Evolutionary conservation across 1,140 invertebrate genomes (phyloP).

Genomic region (Arion vulgaris): DNA sequence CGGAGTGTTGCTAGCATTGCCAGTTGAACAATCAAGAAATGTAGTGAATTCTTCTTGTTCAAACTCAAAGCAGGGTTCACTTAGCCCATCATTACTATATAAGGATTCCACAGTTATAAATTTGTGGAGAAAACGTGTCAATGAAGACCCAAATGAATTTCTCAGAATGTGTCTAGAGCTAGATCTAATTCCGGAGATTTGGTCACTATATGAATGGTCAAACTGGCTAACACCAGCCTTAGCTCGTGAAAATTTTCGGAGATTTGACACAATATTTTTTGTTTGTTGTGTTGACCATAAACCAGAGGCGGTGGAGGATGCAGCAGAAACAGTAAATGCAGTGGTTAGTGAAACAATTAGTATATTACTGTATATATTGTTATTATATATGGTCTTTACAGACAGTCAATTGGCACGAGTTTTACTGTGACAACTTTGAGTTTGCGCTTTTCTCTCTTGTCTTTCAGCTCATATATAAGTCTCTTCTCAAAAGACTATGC

Average conservation of each 20-base stretch:
- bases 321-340: slow-evolving; percentile 80
- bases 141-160: slow-evolving; percentile 82
- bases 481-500: no score
- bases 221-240: slow-evolving; percentile 86
- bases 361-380: background rate
- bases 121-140: slow-evolving; percentile 81
- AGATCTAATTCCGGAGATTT: slow-evolving; percentile 85
- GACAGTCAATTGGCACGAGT: no score
- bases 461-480: no score
- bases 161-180: slow-evolving; percentile 81
- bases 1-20: slow-evolving; percentile 83
- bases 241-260: slow-evolving; percentile 63
- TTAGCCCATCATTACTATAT: background rate
- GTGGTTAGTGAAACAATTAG: slow-evolving; percentile 77
- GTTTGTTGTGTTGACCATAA: slow-evolving; percentile 77
- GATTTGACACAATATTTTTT: slow-evolving; percentile 87
- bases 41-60: background rate
- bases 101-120: slow-evolving; percentile 17
- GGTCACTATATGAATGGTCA: slow-evolving; percentile 86
- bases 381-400: no score
- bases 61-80: background rate
- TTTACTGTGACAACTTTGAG: no score
- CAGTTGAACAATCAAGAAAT: background rate
- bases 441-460: no score
- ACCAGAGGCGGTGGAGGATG: slow-evolving; percentile 76